A percentile compares a stretch with the other conserved stretches of the same genome.
phyloP scores from a whole-genome alignment of 1,140 invertebrate species.

The Brachionus angularis region DNA sequence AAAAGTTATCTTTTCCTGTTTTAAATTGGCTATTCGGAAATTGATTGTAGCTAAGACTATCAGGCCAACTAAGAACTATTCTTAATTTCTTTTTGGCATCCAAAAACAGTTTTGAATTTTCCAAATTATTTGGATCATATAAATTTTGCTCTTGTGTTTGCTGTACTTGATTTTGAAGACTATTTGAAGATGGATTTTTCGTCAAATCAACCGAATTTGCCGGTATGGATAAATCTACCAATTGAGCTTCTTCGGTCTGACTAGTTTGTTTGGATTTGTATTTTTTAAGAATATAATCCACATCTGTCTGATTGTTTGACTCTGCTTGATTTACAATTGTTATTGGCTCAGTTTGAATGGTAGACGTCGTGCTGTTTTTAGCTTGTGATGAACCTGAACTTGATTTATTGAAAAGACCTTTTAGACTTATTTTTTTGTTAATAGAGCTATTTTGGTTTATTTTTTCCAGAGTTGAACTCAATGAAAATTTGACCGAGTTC shows the following conservation, averaged over 20 bases:
- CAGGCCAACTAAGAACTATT: conserved; percentile 74
- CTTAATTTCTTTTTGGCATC: conserved; percentile 88
- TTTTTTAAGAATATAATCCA: conserved; percentile 45
- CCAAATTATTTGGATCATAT: conserved; percentile 66
- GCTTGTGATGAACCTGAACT: neutral
- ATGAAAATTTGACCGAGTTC: conserved; percentile 18
- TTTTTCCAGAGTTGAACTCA: conserved; percentile 11
- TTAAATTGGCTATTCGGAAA: conserved; percentile 43
- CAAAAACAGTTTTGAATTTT: conserved; percentile 66
- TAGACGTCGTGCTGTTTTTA: neutral
- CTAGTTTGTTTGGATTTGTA: conserved; percentile 12
- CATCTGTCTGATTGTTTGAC: conserved; percentile 36
- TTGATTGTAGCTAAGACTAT: conserved; percentile 46
- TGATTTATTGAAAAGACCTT: conserved; percentile 1
- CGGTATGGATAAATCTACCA: conserved; percentile 44
- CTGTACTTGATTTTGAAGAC: conserved; percentile 62
- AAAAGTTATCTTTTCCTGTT: conserved; percentile 63
- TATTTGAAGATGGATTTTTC: conserved; percentile 45
- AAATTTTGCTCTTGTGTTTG: no score
- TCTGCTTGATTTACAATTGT: neutral
- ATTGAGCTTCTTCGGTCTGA: conserved; percentile 46
- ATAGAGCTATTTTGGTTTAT: conserved; percentile 1
- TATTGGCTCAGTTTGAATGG: neutral
- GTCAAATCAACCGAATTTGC: conserved; percentile 40
- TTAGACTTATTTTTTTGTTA: conserved; percentile 21